Base-by-base conservation (phyloP, 2,888 invertebrate species). In the Polyommatus iphigenia region DNA sequence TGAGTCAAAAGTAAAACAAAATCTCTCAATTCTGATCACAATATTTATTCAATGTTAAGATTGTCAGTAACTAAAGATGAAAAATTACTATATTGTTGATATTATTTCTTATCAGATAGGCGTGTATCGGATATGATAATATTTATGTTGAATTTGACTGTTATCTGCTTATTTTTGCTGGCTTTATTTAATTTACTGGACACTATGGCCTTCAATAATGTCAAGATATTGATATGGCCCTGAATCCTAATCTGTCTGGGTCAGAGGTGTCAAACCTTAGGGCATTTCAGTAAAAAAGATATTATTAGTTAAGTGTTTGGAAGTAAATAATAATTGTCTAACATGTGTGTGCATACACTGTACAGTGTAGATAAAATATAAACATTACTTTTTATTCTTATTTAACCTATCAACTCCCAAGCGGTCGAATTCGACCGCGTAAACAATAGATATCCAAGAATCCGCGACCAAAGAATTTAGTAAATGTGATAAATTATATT, bases 231-330 rank as follows among this genome's bases (percentile, higher is more conserved):
- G 67, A 67, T 29, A 29, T 67, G 29, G 5, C 67, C 67, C 67
- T 67, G 67, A 67, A 67, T 29, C 15, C 7, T 67, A 67, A 67
- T 67, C 67, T 67, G 67, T 67, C 67, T 32, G 29, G 62, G 24
- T 24, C 59, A 59, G 59, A 8, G 59, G 20, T 59, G 59, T 59
- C 24, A 62, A 62, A 62, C 4, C 24, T 62, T 62, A 62, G 62
- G 62, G 24, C 62, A 62, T 54, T 18, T 54, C 54, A 5, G 54
- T 50, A 3, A 15, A 50, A 50, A 50, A 50, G 15, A 15, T 50
- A 50, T 13, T 50, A 50, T 1, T 46, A 46, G 46, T 46, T 46
- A 46, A 13, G 2, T 10, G 46, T 46, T 46, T 46, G 10, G 46
- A 46, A 46, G 3, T 36, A 36, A 36, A 6, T 36, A 36, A 6